phyloP scores from a whole-genome alignment of 1,140 invertebrate genomes.

The Cecropterus lyciades region DNA sequence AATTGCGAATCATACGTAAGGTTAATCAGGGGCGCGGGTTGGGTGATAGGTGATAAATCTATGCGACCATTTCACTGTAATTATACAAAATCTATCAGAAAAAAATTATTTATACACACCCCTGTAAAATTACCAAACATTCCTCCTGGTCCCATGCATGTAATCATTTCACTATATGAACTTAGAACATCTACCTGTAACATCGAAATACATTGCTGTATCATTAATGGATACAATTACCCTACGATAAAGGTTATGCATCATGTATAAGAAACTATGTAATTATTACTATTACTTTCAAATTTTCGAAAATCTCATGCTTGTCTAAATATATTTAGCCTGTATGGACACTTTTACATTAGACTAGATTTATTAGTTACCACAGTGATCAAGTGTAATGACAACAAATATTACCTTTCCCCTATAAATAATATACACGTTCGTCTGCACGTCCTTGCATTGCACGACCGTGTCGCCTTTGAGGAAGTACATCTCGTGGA shows the following conservation, averaged over 20 bases:
- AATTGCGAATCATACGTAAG: too few relatives aligned
- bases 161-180: slow-evolving; percentile 78
- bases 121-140: slow-evolving; percentile 80
- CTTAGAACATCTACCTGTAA: slow-evolving; percentile 71
- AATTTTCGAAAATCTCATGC: too few relatives aligned
- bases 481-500: slow-evolving; percentile 78
- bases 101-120: slow-evolving; percentile 62
- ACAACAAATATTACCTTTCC: slow-evolving; percentile 57
- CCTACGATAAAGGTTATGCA: not conserved
- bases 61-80: too few relatives aligned
- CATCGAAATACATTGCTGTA: not conserved
- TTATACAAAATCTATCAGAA: too few relatives aligned
- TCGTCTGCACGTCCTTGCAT: slow-evolving; percentile 70
- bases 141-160: slow-evolving; percentile 78
- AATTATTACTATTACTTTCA: too few relatives aligned
- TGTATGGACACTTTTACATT: too few relatives aligned
- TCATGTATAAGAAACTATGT: slow-evolving; percentile 12
- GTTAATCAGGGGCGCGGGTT: too few relatives aligned
- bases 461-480: slow-evolving; percentile 75
- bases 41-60: too few relatives aligned
- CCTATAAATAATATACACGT: slow-evolving; percentile 76
- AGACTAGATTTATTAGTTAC: too few relatives aligned
- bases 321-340: too few relatives aligned
- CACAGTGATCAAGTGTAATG: too few relatives aligned
- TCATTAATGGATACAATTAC: too few relatives aligned